Conservation (phyloP, 2,113 vertebrate genomes). For the Microcebus tavaratra region DNA sequence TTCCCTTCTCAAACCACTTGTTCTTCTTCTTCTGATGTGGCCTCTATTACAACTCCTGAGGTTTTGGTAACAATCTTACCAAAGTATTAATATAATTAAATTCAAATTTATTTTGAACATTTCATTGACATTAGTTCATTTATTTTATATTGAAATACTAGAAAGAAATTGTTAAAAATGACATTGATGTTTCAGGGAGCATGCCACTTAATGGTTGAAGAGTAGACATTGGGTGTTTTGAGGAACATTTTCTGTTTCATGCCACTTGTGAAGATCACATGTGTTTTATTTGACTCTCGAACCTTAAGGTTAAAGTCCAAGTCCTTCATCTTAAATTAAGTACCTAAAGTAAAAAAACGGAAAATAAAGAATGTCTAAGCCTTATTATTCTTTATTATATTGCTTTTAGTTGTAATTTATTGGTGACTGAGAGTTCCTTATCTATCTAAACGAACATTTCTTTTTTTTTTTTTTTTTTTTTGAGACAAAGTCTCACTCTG, state of each 20-base stretch:
- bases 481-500: no score
- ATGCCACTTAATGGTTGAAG: background rate
- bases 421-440: background rate
- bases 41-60: no score
- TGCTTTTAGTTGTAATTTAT: constrained; percentile 43
- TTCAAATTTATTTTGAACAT: background rate
- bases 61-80: background rate
- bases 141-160: constrained; percentile 27
- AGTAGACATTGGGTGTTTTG: background rate
- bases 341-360: no score
- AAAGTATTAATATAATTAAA: background rate
- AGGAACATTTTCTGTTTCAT: constrained; percentile 22
- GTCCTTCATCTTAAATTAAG: no score
- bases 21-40: no score
- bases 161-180: constrained; percentile 22
- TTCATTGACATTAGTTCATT: background rate
- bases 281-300: background rate
- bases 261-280: background rate
- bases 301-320: constrained; percentile 26
- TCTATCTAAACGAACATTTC: no score
- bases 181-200: background rate
- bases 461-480: no score
- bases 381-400: background rate
- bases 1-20: no score
- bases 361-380: no score